These are phyloP conservation scores for Petrosia ficiformis DNA, from an alignment of 37 sponge, comb jelly and placozoan species.

Conservation along the genomic window DNA sequence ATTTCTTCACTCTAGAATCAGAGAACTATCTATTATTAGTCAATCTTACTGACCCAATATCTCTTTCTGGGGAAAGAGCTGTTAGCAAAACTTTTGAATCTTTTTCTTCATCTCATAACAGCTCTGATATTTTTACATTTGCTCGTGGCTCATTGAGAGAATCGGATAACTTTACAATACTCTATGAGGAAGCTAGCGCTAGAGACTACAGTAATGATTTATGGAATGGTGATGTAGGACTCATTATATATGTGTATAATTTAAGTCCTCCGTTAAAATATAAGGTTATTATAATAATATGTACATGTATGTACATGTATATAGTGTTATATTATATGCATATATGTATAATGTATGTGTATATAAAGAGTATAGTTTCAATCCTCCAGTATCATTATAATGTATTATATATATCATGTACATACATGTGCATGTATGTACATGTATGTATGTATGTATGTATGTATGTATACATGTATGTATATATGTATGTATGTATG, in stretches of 20 bases:
- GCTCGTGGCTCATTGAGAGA: conserved; percentile 14
- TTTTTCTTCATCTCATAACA: not conserved
- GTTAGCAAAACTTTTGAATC: not conserved
- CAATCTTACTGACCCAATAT: conserved; percentile 25
- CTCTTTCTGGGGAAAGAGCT: not conserved
- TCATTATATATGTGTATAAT: conserved; percentile 42
- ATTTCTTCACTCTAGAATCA: conserved; percentile 22
- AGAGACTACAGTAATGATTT: conserved; percentile 41
- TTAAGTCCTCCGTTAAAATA: conserved; percentile 4
- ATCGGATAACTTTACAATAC: conserved; percentile 25
- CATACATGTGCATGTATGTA: too few species aligned
- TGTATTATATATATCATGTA: too few species aligned
- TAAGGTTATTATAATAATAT: conserved; percentile 16
- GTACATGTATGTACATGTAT: not conserved
- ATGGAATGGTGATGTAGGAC: conserved; percentile 59
- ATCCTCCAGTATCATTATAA: not conserved
- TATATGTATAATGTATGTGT: too few species aligned
- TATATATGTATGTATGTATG: too few species aligned
- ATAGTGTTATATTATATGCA: too few species aligned
- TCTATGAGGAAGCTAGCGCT: not conserved
- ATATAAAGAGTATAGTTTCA: not conserved
- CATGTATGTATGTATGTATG: too few species aligned
- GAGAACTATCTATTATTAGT: conserved; percentile 26
- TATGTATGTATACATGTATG: too few species aligned
- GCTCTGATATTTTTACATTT: conserved; percentile 19